Evolutionary conservation across 2,888 invertebrate genomes (phyloP), one percentile per base, ranked within the genome.

Genomic region (Antheraea yamamai): DNA sequence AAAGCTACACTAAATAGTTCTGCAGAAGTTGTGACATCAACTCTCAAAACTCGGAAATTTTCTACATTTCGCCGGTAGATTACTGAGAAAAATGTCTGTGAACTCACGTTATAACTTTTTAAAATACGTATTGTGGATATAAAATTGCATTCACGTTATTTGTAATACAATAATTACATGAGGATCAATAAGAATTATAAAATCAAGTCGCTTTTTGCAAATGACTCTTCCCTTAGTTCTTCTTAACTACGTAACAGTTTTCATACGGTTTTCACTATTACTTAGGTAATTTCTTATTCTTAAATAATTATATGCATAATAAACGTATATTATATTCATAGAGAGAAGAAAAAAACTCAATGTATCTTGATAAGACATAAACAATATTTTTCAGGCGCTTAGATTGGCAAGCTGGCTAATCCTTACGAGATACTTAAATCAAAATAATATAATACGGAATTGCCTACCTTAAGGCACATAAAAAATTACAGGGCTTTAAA

Each of bases 31-130:
- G 39, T 73, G 73, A 73, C 73, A 64, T 39, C 39, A 73, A 73
- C n/a, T 70, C 71, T 58, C 71, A 47, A 35, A 72, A 61, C 68
- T 75, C 73, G 35, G 7, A 23, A 75, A 70, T 75, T 75, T 75
- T 73, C 73, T 68, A 70, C 73, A 70, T 35, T 35, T 30, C 51
- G 35, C 35, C n/a, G 23, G 47, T 39, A 70, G 39, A 70, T 39
- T 18, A 39, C 70, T 58, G 35, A 2, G 74, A 66, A 68, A 74
- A 55, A 70, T 70, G 55, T 66, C 64, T 26, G 6, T 20, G 55
- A 26, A 51, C 68, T 23, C 68, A 70, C 30, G 35, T 51, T 35
- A 20, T 23, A 74, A 70, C 51, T 74, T 74, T 68, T 61, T 52
- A 16, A 39, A 58, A 66, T 66, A 66, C 26, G 0, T 66, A 30